These are phyloP conservation scores for Phalacrocorax brasilianus DNA, from an alignment of 2,113 vertebrate species.

Conservation along the genomic window DNA sequence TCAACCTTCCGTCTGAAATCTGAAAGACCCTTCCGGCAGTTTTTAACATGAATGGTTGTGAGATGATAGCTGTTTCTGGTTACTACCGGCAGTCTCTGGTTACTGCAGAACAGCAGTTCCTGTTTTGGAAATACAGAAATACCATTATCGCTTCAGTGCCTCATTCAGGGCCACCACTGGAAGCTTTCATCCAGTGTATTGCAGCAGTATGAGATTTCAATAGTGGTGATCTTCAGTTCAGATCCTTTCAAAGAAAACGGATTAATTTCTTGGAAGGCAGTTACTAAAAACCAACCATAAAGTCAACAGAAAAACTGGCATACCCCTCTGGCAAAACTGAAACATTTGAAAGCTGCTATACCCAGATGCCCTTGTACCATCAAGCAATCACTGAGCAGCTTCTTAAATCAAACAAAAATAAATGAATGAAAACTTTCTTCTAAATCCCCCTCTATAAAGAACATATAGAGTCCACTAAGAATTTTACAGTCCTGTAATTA, in stretches of 20 bases:
- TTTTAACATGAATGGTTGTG: background rate
- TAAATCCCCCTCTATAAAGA: background rate
- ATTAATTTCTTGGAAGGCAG: background rate
- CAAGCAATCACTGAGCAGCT: background rate
- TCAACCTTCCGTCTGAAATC: background rate
- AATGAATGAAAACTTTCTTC: background rate
- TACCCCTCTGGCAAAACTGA: background rate
- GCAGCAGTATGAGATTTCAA: background rate
- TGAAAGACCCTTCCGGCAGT: background rate
- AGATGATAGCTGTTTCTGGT: background rate
- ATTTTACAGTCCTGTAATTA: background rate
- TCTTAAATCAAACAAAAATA: background rate
- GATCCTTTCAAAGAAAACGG: background rate
- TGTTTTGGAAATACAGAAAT: background rate
- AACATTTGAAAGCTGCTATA: background rate
- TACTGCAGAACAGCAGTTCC: background rate
- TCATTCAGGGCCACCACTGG: background rate
- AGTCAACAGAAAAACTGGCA: background rate
- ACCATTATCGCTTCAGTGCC: background rate
- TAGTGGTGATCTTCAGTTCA: background rate
- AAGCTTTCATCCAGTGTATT: background rate
- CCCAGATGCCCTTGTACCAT: background rate
- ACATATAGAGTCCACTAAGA: background rate
- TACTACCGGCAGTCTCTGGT: background rate
- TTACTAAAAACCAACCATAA: background rate